phyloP scores from a whole-genome alignment of 2,797 vertebrate species.

The Sandelia bainsii region DNA sequence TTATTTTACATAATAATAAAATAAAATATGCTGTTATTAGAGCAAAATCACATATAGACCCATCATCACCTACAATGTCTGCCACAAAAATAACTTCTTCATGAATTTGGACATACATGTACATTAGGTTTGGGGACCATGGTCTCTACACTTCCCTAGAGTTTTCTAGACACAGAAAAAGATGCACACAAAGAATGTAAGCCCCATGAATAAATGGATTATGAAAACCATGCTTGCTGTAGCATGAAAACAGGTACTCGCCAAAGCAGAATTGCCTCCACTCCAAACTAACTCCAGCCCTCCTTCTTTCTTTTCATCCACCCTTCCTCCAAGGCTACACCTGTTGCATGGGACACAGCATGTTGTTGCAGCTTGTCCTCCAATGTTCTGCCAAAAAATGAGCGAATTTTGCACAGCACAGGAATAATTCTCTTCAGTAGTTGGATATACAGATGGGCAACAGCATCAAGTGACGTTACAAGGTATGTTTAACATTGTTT shows the following conservation, averaged over 20 bases:
- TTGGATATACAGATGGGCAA: constrained; percentile 2
- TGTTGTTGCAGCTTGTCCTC: constrained; percentile 51
- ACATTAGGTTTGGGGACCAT: not conserved
- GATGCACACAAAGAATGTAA: constrained; percentile 2
- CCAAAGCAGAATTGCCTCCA: constrained; percentile 23
- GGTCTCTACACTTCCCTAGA: not conserved
- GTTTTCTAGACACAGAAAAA: not conserved
- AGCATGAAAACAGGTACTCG: constrained; percentile 22
- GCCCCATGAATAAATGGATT: constrained; percentile 5
- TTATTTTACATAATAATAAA: too few relatives aligned
- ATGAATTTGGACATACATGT: not conserved
- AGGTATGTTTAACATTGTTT: constrained; percentile 46
- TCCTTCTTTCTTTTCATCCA: constrained; percentile 47
- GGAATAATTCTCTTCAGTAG: constrained; percentile 1
- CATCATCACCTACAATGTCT: not conserved
- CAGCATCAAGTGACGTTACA: not conserved
- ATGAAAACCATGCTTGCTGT: constrained; percentile 30
- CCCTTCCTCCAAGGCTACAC: constrained; percentile 69
- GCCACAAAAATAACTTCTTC: not conserved
- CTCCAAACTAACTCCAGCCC: constrained; percentile 37
- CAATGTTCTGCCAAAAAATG: constrained; percentile 6
- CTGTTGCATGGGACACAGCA: constrained; percentile 55
- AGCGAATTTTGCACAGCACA: constrained; percentile 6
- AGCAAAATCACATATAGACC: not conserved
- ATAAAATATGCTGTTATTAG: too few relatives aligned